Conservation (phyloP, 2,797 vertebrate genomes). For the Rhinichthys osculus region DNA sequence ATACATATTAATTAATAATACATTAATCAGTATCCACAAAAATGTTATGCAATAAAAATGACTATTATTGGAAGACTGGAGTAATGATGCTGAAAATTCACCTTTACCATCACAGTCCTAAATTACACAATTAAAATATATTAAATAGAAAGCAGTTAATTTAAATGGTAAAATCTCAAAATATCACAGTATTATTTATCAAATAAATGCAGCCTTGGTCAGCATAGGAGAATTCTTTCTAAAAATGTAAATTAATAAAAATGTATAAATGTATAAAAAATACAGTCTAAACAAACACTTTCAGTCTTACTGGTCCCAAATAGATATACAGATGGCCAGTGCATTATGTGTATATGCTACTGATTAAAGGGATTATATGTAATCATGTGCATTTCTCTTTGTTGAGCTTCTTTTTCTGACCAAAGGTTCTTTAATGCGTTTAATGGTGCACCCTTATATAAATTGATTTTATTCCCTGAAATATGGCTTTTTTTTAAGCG, state of each 20-base stretch:
- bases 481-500: slow-evolving; percentile 22
- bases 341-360: slow-evolving; percentile 29
- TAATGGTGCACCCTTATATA: slow-evolving; percentile 29
- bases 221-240: neutral
- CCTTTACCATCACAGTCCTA: no score
- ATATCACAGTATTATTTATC: neutral
- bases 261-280: neutral
- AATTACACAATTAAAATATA: neutral
- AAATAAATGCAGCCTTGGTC: neutral
- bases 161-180: slow-evolving; percentile 2
- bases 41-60: no score
- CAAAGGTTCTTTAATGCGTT: slow-evolving; percentile 27
- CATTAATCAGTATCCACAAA: no score
- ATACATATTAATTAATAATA: no score
- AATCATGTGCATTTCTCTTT: slow-evolving; percentile 27
- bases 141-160: neutral
- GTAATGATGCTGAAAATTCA: no score
- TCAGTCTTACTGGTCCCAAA: neutral
- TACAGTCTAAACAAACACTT: no score
- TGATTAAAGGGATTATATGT: slow-evolving; percentile 12
- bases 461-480: slow-evolving; percentile 43
- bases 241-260: neutral
- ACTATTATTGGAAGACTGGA: no score
- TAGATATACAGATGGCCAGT: slow-evolving; percentile 33
- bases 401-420: slow-evolving; percentile 13